These are phyloP conservation scores for Falcunculus frontatus DNA, from an alignment of 2,113 vertebrate genomes.

Conservation along the genomic window DNA sequence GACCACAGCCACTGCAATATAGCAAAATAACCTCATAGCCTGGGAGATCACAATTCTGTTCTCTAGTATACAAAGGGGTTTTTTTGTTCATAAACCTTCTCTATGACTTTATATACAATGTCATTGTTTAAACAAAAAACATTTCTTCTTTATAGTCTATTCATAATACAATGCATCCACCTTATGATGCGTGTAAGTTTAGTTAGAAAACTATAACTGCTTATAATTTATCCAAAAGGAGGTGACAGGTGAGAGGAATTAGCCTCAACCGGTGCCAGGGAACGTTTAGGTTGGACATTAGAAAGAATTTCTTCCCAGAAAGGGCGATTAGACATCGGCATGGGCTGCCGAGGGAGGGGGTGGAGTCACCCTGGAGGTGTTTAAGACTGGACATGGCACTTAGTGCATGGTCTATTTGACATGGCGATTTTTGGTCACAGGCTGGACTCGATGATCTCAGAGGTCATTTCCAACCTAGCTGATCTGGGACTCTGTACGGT, in stretches of 20 bases:
- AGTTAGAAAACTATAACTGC: constrained; percentile 61
- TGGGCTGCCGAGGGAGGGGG: neutral
- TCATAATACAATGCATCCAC: constrained; percentile 32
- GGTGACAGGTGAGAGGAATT: neutral
- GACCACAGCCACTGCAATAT: fast-evolving
- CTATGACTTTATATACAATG: neutral
- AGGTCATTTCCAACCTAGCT: neutral
- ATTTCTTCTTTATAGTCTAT: constrained; percentile 48
- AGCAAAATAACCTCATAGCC: neutral
- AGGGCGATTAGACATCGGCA: neutral
- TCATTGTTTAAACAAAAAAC: constrained; percentile 47
- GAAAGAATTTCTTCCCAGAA: neutral
- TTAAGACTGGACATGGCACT: neutral
- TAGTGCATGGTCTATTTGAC: neutral
- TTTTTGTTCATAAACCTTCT: neutral
- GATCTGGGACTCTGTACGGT: fast-evolving
- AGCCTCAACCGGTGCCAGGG: neutral
- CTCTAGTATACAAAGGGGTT: fast-evolving
- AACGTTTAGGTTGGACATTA: neutral
- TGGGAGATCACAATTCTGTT: neutral
- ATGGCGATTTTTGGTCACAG: too few species aligned
- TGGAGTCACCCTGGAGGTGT: neutral
- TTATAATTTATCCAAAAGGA: constrained; percentile 53
- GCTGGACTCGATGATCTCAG: neutral
- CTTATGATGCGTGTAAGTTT: constrained; percentile 57